These are phyloP conservation scores for Embiotoca jacksoni DNA, from an alignment of 2,113 vertebrate species.

Conservation along the genomic window DNA sequence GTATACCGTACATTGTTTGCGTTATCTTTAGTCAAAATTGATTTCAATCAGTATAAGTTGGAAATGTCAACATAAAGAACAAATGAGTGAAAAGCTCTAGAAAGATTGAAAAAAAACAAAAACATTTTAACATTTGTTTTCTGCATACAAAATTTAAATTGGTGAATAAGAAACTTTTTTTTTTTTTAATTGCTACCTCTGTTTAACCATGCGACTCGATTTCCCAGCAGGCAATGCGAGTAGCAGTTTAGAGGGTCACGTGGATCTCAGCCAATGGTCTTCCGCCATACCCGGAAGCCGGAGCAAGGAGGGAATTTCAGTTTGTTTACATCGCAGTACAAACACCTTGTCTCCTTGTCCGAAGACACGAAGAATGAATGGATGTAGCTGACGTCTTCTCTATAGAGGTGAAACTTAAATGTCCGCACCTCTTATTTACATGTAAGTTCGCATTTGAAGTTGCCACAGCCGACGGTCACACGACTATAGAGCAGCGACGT, in stretches of 20 bases:
- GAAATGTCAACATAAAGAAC: too few relatives aligned
- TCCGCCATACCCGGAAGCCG: constrained; percentile 36
- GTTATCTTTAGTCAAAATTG: too few relatives aligned
- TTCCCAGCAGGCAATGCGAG: constrained; percentile 51
- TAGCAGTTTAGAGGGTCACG: too few relatives aligned
- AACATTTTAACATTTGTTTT: background rate
- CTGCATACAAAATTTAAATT: background rate
- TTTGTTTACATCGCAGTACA: constrained; percentile 31
- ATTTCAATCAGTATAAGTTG: too few relatives aligned
- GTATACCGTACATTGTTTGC: too few relatives aligned
- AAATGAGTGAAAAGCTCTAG: too few relatives aligned
- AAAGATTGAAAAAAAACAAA: background rate
- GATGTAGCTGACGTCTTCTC: background rate
- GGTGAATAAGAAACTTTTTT: too few relatives aligned
- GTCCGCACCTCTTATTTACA: background rate
- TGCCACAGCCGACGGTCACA: background rate
- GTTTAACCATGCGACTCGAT: constrained; percentile 34
- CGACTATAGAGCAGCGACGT: background rate
- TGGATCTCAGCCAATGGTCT: constrained; percentile 62
- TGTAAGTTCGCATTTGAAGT: constrained; percentile 47
- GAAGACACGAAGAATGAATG: background rate
- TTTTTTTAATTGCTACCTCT: too few relatives aligned
- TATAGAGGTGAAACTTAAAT: background rate
- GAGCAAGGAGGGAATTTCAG: constrained; percentile 71
- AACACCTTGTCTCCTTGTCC: background rate